Conservation (phyloP, 2,797 vertebrate species). For the Acanthurus lineatus region DNA sequence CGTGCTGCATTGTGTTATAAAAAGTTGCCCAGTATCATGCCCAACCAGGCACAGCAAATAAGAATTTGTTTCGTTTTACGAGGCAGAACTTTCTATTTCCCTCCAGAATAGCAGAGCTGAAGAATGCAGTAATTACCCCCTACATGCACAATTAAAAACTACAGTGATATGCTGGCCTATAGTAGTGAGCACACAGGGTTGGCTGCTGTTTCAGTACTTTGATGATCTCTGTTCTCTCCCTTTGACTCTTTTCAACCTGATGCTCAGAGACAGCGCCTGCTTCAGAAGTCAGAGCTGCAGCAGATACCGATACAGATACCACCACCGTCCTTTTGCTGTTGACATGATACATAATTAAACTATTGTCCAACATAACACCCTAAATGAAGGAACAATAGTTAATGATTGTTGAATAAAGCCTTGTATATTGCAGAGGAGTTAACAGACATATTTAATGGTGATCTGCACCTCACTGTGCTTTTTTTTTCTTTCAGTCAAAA, state of each 20-base stretch:
- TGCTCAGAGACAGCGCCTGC: slow-evolving; percentile 7
- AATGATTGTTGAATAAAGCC: not conserved
- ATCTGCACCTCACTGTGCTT: not conserved
- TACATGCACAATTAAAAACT: slow-evolving; percentile 19
- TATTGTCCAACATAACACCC: not conserved
- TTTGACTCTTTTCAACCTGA: slow-evolving; percentile 15
- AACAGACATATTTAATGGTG: not conserved
- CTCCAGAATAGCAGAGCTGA: slow-evolving; percentile 50
- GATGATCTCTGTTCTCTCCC: slow-evolving; percentile 19
- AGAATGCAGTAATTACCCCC: slow-evolving; percentile 69
- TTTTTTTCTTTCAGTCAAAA: not conserved
- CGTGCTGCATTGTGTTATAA: slow-evolving; percentile 30
- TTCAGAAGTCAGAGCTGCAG: not conserved
- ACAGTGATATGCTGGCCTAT: slow-evolving; percentile 24
- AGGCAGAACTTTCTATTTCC: slow-evolving; percentile 63
- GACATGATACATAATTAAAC: not conserved
- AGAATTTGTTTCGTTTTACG: slow-evolving; percentile 61
- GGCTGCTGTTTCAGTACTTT: slow-evolving; percentile 12
- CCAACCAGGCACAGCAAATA: slow-evolving; percentile 65
- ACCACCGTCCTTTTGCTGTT: not conserved
- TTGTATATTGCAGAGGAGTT: not conserved
- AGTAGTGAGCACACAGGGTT: slow-evolving; percentile 12
- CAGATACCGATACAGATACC: not conserved
- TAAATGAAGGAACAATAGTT: not conserved
- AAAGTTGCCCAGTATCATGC: slow-evolving; percentile 39